These are phyloP conservation scores for Linnaemya vulpina DNA, from an alignment of 2,888 invertebrate species.

Conservation along the genomic window DNA sequence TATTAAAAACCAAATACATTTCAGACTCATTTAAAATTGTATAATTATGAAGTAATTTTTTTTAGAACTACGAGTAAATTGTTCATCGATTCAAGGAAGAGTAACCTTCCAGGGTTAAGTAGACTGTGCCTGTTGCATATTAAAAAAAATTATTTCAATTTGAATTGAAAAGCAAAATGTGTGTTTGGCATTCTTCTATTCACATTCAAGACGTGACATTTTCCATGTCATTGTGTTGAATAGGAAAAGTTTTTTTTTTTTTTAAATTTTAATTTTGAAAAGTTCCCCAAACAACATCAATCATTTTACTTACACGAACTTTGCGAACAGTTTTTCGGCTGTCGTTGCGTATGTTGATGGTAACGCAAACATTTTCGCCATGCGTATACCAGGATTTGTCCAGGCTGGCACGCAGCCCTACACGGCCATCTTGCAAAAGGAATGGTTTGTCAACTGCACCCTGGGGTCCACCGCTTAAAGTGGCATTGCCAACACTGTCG, in stretches of 20 bases:
- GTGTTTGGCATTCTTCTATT: no score
- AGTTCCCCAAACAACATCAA: not conserved
- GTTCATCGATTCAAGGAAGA: no score
- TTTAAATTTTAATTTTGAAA: not conserved
- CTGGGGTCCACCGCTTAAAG: conserved; percentile 85
- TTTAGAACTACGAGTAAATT: no score
- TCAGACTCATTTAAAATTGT: no score
- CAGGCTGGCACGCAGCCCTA: conserved; percentile 90
- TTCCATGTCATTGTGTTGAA: not conserved
- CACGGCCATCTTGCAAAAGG: conserved; percentile 91
- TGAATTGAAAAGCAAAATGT: no score
- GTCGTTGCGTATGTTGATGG: conserved; percentile 89
- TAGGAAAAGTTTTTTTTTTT: not conserved
- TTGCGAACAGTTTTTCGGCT: conserved; percentile 92
- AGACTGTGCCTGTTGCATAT: no score
- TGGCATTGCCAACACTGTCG: conserved; percentile 73
- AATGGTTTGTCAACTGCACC: conserved; percentile 92
- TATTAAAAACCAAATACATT: no score
- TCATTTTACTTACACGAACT: conserved; percentile 87
- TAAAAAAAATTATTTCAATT: no score
- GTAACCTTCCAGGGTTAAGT: no score
- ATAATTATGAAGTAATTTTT: no score
- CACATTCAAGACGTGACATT: no score
- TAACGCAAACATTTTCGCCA: conserved; percentile 90
- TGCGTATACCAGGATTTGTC: conserved; percentile 93